Percentiles rank a stretch among this genome's conserved stretches.
phyloP scores from a whole-genome alignment of 1,140 invertebrate species.

The Drosophila nebulosa region DNA sequence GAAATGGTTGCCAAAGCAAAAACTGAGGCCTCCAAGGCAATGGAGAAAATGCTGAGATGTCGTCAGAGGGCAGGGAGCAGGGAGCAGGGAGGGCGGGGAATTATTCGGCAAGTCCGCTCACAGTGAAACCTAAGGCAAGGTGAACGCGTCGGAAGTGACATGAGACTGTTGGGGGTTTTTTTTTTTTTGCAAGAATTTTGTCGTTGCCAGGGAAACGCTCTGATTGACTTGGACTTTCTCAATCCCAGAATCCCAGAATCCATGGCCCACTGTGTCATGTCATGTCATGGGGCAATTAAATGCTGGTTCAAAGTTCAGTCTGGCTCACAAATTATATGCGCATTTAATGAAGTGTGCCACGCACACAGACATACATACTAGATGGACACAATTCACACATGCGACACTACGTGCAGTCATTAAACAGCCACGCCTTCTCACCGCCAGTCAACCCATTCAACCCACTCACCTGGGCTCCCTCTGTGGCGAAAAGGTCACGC shows the following conservation, averaged over 20 bases:
- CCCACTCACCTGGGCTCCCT: neutral
- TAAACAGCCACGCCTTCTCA: slow-evolving; percentile 21
- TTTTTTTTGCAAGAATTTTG: no score
- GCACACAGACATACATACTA: slow-evolving; percentile 20
- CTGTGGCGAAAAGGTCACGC: slow-evolving; percentile 46
- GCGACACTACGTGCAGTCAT: slow-evolving; percentile 64
- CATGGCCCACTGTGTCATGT: neutral
- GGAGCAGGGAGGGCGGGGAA: no score
- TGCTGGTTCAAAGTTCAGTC: slow-evolving; percentile 49
- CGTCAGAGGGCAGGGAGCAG: no score
- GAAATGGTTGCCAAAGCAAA: slow-evolving; percentile 27
- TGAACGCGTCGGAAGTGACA: no score
- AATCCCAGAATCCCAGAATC: neutral
- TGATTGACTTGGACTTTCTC: neutral
- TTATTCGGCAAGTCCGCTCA: no score
- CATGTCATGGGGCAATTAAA: slow-evolving; percentile 54
- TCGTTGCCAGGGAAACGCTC: neutral
- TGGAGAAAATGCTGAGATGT: neutral
- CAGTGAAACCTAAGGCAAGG: no score
- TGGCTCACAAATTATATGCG: slow-evolving; percentile 61
- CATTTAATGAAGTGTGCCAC: slow-evolving; percentile 66
- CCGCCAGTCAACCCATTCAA: neutral
- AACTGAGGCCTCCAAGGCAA: neutral
- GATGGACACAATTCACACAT: slow-evolving; percentile 47
- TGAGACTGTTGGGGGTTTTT: no score